Evolutionary conservation across 2,113 vertebrate genomes (phyloP).

Genomic region (Oriolus oriolus): DNA sequence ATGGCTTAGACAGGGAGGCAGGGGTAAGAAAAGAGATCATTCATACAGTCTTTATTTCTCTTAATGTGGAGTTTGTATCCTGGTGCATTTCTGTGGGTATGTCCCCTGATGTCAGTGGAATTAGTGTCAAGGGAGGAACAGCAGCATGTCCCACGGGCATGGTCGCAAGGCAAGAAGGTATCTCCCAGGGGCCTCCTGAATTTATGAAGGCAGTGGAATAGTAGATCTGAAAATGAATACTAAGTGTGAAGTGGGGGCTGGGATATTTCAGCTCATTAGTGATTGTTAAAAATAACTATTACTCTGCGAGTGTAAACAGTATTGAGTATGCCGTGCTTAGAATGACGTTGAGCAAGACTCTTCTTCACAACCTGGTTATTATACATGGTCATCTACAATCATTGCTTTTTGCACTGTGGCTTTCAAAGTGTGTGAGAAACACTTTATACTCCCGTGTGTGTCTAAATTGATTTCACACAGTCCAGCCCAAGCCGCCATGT

Average conservation of each 20-base stretch:
- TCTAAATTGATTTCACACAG: slow-evolving; percentile 6
- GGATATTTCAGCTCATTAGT: neutral
- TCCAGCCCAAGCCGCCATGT: neutral
- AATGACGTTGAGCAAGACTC: neutral
- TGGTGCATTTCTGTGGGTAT: neutral
- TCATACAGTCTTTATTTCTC: neutral
- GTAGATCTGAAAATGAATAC: neutral
- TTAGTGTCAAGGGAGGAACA: neutral
- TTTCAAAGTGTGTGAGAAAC: slow-evolving; percentile 26
- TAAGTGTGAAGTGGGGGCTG: neutral
- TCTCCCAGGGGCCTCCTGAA: neutral
- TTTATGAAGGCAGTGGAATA: neutral
- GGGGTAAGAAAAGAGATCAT: neutral
- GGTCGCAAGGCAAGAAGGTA: neutral
- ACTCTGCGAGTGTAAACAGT: neutral
- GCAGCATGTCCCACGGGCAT: neutral
- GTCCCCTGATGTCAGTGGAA: neutral
- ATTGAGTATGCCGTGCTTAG: neutral
- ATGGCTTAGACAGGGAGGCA: neutral
- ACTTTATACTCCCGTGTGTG: neutral
- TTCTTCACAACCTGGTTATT: neutral
- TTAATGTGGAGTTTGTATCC: neutral
- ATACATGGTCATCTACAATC: neutral
- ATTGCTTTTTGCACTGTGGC: neutral
- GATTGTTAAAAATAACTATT: slow-evolving; percentile 22